phyloP scores from a whole-genome alignment of 2,797 vertebrate species.

The Pachyuromys duprasi region DNA sequence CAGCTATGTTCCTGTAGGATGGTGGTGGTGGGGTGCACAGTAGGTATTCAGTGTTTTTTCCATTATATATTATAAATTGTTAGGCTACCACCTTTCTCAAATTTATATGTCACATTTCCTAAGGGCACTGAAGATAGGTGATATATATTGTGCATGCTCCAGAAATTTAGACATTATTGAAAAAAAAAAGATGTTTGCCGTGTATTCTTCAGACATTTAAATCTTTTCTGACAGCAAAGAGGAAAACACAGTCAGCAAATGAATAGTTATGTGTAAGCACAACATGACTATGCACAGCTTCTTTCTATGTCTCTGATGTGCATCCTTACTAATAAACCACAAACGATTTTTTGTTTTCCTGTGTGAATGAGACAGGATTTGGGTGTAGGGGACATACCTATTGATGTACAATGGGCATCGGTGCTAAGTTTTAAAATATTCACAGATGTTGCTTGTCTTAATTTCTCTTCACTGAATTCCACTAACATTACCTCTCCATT shows the following conservation, averaged over 20 bases:
- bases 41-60: neutral
- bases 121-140: neutral
- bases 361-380: constrained; percentile 55
- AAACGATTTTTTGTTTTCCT: constrained; percentile 50
- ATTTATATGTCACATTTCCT: constrained; percentile 9
- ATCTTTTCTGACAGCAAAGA: constrained; percentile 62
- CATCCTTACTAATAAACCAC: constrained; percentile 76
- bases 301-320: constrained; percentile 64
- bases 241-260: constrained; percentile 8
- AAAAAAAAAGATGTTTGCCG: constrained; percentile 49
- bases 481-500: constrained; percentile 39
- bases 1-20: neutral
- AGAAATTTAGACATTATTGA: constrained; percentile 38
- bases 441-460: neutral
- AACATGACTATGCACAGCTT: neutral
- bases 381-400: neutral
- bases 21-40: neutral
- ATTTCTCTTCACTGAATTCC: constrained; percentile 52
- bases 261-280: neutral
- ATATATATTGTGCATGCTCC: neutral
- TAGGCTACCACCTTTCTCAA: neutral
- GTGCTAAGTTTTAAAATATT: constrained; percentile 65
- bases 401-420: constrained; percentile 47
- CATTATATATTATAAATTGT: neutral
- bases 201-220: constrained; percentile 68